phyloP scores from a whole-genome alignment of 2,888 invertebrate species.

The Drosophila acutilabella region DNA sequence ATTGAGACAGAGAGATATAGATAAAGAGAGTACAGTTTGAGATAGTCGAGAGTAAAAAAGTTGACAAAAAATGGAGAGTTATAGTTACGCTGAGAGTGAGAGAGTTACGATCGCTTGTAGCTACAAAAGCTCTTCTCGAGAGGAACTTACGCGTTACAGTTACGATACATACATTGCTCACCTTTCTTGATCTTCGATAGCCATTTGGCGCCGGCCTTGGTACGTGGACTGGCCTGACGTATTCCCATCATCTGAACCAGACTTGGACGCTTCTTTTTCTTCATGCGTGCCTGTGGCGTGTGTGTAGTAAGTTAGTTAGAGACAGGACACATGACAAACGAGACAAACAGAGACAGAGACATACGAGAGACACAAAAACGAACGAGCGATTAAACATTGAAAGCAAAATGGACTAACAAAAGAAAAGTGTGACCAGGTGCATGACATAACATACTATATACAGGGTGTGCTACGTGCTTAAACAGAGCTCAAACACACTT shows the following conservation, averaged over 20 bases:
- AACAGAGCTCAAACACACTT: conserved; percentile 67
- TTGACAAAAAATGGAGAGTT: conserved; percentile 24
- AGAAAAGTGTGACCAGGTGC: conserved; percentile 39
- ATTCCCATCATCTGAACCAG: conserved; percentile 93
- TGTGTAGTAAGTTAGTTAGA: conserved; percentile 51
- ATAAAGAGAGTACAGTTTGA: conserved; percentile 30
- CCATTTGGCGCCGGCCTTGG: conserved; percentile 95
- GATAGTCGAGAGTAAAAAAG: conserved; percentile 14
- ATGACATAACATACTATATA: conserved; percentile 11
- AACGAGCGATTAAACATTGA: conserved; percentile 46
- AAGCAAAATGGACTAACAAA: conserved; percentile 33
- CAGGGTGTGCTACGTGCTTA: conserved; percentile 48
- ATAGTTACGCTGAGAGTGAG: conserved; percentile 21
- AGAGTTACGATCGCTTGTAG: conserved; percentile 59
- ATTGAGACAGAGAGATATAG: conserved; percentile 25
- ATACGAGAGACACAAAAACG: conserved; percentile 74
- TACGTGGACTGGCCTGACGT: conserved; percentile 91
- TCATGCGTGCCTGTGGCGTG: conserved; percentile 86
- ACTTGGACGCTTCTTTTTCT: conserved; percentile 92
- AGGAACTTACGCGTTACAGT: conserved; percentile 40
- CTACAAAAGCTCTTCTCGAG: conserved; percentile 72
- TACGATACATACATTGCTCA: conserved; percentile 87
- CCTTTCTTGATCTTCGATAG: conserved; percentile 94
- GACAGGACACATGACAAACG: conserved; percentile 71
- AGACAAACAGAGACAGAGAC: conserved; percentile 38